Conservation (phyloP, 2,113 vertebrate genomes). For the Calyptomena viridis region DNA sequence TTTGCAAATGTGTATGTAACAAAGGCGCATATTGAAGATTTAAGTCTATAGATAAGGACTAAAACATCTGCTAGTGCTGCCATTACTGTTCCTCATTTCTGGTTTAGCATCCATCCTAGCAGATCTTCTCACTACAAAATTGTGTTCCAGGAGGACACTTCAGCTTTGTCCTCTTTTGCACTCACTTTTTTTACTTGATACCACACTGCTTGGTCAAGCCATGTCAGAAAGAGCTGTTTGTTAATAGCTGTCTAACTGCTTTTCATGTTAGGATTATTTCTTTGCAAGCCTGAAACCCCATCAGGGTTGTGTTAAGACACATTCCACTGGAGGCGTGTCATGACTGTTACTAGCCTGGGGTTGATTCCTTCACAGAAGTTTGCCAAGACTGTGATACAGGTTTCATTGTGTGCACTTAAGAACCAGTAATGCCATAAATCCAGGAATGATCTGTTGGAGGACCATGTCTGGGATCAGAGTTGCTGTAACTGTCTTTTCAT, state of each 20-base stretch:
- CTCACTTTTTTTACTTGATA: not conserved
- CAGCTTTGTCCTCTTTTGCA: not conserved
- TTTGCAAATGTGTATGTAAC: not conserved
- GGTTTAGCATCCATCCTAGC: not conserved
- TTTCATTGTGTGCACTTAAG: not conserved
- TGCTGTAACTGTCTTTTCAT: not conserved
- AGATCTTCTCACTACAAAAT: not conserved
- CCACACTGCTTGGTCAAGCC: not conserved
- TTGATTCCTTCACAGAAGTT: not conserved
- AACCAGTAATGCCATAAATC: not conserved
- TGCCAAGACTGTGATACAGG: not conserved
- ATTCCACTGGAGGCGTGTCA: conserved; percentile 28
- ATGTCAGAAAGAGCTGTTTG: not conserved
- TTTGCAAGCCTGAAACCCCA: not conserved
- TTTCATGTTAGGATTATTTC: not conserved
- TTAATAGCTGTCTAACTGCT: not conserved
- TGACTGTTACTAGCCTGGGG: conserved; percentile 33
- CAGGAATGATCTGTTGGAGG: not conserved
- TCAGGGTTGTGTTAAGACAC: not conserved
- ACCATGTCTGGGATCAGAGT: not conserved
- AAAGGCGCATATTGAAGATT: not conserved
- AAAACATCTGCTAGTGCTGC: not conserved
- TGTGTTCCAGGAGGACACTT: not conserved
- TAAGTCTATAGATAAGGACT: not conserved
- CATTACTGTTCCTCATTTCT: not conserved